Evolutionary conservation across 2,888 invertebrate species (phyloP).

Genomic region (Crematogaster levior): DNA sequence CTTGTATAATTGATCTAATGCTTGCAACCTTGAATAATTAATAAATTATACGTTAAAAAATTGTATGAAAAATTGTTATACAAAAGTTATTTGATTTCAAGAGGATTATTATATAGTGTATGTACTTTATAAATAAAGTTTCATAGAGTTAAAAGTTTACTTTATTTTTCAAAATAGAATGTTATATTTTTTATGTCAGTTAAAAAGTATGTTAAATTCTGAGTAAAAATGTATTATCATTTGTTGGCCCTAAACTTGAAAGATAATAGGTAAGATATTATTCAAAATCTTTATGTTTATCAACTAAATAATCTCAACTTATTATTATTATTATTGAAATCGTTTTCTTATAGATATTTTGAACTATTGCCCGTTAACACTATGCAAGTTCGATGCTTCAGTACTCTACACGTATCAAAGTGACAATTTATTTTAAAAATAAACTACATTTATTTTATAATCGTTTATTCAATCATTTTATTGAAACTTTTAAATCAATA

Average conservation of each 20-base stretch:
- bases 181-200: background rate
- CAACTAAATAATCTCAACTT: background rate
- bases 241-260: background rate
- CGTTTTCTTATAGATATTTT: too few relatives aligned
- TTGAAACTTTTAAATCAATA: background rate
- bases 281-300: background rate
- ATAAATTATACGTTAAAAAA: background rate
- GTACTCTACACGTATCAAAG: background rate
- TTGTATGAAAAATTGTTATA: background rate
- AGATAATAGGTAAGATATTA: background rate
- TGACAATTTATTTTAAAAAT: background rate
- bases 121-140: background rate
- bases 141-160: background rate
- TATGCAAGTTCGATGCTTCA: background rate
- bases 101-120: background rate
- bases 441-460: background rate
- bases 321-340: background rate
- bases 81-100: background rate
- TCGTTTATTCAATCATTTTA: constrained; percentile 19
- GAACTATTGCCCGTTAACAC: background rate
- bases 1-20: too few relatives aligned
- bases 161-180: background rate
- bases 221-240: background rate
- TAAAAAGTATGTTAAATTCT: background rate
- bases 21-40: background rate